Conservation (phyloP, 2,797 vertebrate species). For the Neopelma chrysocephalum region DNA sequence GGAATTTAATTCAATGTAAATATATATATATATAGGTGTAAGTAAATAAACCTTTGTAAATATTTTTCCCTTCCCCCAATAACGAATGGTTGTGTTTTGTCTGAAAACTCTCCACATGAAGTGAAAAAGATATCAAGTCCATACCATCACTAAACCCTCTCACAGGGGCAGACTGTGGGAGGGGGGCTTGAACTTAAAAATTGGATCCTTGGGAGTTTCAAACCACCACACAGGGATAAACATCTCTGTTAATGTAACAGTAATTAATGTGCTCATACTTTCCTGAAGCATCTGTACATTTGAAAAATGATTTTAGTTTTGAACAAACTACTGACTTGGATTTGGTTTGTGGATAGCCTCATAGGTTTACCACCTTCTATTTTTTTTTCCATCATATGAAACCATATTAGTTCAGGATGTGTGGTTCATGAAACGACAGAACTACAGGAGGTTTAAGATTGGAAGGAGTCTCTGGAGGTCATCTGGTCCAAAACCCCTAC, state of each 20-base stretch:
- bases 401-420: not conserved
- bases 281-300: not conserved
- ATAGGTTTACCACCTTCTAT: not conserved
- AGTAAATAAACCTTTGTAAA: too few species aligned
- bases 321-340: not conserved
- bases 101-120: too few species aligned
- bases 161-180: too few species aligned
- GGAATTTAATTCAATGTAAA: too few species aligned
- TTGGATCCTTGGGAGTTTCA: too few species aligned
- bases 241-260: not conserved
- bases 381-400: not conserved
- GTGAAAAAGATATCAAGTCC: too few species aligned
- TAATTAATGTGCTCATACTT: not conserved
- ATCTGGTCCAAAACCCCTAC: not conserved
- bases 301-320: not conserved
- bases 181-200: too few species aligned
- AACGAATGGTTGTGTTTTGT: too few species aligned
- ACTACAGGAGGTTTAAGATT: not conserved
- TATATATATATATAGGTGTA: too few species aligned
- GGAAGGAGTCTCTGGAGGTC: not conserved
- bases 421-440: not conserved
- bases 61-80: too few species aligned
- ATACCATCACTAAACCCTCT: too few species aligned
- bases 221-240: too few species aligned
- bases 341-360: not conserved